Conservation (phyloP, 2,113 vertebrate genomes). For the Anthoscopus minutus region DNA sequence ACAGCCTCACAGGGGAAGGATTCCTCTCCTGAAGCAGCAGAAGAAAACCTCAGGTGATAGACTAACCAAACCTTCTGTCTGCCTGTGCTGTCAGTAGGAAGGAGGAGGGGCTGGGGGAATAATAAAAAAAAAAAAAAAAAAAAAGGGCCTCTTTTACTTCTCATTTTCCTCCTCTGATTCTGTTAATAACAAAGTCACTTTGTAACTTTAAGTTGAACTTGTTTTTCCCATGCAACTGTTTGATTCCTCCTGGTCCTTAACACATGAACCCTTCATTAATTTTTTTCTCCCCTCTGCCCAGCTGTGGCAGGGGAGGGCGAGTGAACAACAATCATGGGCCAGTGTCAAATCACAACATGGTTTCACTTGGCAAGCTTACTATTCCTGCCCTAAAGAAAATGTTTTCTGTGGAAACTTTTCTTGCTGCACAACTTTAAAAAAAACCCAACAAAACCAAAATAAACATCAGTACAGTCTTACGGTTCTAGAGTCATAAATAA, state of each 20-base stretch:
- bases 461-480: not conserved
- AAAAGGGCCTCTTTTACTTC: not conserved
- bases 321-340: not conserved
- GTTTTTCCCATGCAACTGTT: not conserved
- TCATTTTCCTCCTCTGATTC: not conserved
- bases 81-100: fast-evolving
- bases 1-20: no score
- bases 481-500: not conserved
- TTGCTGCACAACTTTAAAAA: not conserved
- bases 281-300: not conserved
- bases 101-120: not conserved
- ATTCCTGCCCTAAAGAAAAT: not conserved
- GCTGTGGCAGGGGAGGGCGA: not conserved
- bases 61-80: not conserved
- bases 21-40: not conserved
- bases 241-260: not conserved
- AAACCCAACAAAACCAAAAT: no score
- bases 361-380: not conserved
- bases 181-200: not conserved
- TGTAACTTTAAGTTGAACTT: not conserved
- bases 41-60: not conserved
- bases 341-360: not conserved
- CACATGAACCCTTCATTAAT: not conserved
- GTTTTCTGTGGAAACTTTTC: not conserved
- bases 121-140: not conserved